phyloP scores from a whole-genome alignment of 2,888 invertebrate species.

The Andrena bicolor region DNA sequence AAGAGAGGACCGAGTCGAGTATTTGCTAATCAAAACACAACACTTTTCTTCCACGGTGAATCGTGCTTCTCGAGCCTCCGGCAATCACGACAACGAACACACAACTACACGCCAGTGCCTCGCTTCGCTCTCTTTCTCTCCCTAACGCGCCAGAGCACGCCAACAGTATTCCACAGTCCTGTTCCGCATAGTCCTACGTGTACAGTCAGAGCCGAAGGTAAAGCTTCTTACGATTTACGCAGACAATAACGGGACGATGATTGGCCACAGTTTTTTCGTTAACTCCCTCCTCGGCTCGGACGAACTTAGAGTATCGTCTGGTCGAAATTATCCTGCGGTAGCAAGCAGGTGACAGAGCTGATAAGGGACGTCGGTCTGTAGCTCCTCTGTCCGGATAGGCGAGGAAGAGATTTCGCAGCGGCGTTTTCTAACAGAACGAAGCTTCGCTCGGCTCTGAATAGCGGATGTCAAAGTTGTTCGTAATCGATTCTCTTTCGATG shows the following conservation, averaged over 20 bases:
- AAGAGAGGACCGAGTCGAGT: conserved; percentile 13
- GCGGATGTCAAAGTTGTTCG: neutral
- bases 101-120: conserved; percentile 70
- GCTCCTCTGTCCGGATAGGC: neutral
- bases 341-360: neutral
- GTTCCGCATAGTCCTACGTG: neutral
- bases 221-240: conserved; percentile 9
- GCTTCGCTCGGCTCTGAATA: conserved; percentile 44
- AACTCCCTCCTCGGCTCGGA: neutral
- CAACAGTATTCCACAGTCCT: conserved; percentile 17
- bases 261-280: conserved; percentile 19
- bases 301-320: neutral
- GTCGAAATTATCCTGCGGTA: neutral
- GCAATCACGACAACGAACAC: conserved; percentile 69
- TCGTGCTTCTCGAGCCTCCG: conserved; percentile 65
- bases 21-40: conserved; percentile 34
- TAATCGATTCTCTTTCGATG: conserved; percentile 22
- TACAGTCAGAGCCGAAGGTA: conserved; percentile 36
- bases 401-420: neutral
- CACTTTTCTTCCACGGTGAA: conserved; percentile 26
- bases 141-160: conserved; percentile 48
- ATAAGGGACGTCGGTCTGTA: neutral
- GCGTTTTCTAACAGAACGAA: conserved; percentile 2
- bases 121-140: conserved; percentile 75
- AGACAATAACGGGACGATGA: conserved; percentile 43